These are phyloP conservation scores for Hydrophis major DNA, from an alignment of 2,797 vertebrate species.

Conservation along the genomic window DNA sequence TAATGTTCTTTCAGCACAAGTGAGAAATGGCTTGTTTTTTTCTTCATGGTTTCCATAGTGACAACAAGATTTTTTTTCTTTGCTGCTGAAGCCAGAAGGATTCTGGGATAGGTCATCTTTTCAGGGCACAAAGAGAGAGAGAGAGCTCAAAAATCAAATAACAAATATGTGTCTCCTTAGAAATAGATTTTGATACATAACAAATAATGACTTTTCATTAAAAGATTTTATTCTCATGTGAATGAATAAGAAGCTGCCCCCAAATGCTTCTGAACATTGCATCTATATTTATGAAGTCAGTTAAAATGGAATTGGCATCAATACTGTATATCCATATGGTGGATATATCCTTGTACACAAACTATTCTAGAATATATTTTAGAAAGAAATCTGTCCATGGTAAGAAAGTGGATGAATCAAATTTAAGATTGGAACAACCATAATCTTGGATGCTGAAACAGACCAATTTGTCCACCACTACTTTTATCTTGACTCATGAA, in stretches of 20 bases:
- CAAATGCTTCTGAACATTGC: not conserved
- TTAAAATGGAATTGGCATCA: not conserved
- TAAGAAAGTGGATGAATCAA: not conserved
- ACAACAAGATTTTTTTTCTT: not conserved
- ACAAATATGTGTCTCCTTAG: not conserved
- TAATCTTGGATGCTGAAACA: not conserved
- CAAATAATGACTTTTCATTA: not conserved
- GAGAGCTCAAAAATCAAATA: not conserved
- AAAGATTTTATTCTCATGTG: not conserved
- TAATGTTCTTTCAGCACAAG: not conserved
- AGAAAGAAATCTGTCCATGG: not conserved
- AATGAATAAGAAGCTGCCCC: not conserved
- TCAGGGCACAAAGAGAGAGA: not conserved
- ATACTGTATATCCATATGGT: not conserved
- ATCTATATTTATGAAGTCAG: not conserved
- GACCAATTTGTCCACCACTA: not conserved
- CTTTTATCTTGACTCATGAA: not conserved
- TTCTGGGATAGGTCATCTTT: not conserved
- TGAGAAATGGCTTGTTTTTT: not conserved
- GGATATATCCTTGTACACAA: not conserved
- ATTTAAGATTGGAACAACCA: not conserved
- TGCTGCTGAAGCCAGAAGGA: not conserved
- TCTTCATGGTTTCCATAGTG: not conserved
- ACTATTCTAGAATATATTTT: not conserved
- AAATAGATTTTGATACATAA: not conserved